Evolutionary conservation across 2,888 invertebrate species (phyloP), one percentile per base, ranked within the genome.

Genomic region (Axea sp.): DNA sequence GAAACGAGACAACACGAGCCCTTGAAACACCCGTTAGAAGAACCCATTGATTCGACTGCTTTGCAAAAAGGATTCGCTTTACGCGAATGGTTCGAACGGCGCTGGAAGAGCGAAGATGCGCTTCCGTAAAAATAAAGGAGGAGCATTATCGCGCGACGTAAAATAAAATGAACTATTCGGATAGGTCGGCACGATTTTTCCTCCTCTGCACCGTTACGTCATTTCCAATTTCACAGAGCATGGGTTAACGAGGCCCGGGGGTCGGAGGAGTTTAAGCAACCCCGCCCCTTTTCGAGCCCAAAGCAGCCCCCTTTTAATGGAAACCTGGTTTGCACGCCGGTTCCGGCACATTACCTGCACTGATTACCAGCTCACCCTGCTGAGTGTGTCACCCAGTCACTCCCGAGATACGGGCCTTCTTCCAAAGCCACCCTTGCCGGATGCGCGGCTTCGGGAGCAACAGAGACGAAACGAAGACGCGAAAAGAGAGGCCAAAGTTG

Each of bases 161-260:
- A n/a, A n/a, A n/a, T n/a, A n/a, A n/a, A n/a, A n/a, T n/a, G n/a
- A n/a, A n/a, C n/a, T n/a, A n/a, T n/a, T n/a, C n/a, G n/a, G n/a
- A n/a, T n/a, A n/a, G n/a, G n/a, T n/a, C n/a, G 72, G 65, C 51
- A 60, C 53, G 6, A 3, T 39, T 39, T 51, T 26, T 55, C 39
- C 30, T 55, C 28, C n/a, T 41, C 6, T 49, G 72, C 68, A 65
- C 75, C 75, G 77, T 79, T 73, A 67, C 81, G 83, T 84, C 84
- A 86, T 86, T 86, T 86, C 86, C 86, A 86, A 86, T 86, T 86
- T 86, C 86, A 86, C 86, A 86, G 86, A 84, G 85, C 86, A 84
- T 86, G 86, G 83, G 85, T 86, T 86, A 86, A 86, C 86, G 86
- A 86, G 86, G 78, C 86, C 85, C 86, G 84, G 82, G 85, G 84